Percentiles rank a stretch among this genome's conserved stretches.
Conservation (phyloP, 2,797 vertebrate genomes). For the Leptatherina wallacei region DNA sequence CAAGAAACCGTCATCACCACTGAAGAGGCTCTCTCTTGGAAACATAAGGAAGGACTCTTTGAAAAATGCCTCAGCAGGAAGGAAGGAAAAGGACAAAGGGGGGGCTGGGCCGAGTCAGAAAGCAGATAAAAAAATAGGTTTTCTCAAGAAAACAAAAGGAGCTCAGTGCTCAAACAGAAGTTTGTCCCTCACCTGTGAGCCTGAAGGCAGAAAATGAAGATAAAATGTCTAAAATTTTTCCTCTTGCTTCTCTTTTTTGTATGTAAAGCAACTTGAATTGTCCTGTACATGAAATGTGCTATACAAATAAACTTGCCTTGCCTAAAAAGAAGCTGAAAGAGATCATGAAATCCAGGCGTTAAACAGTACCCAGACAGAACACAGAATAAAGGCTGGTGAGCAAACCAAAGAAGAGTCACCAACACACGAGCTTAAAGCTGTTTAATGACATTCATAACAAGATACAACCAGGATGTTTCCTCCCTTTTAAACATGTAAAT, state of each 20-base stretch:
- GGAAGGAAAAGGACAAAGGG: constrained; percentile 27
- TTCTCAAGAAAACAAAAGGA: constrained; percentile 17
- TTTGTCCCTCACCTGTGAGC: background rate
- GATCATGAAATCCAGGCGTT: background rate
- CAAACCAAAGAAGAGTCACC: background rate
- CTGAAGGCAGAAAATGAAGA: background rate
- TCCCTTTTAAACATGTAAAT: background rate
- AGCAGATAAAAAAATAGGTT: constrained; percentile 40
- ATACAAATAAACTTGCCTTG: no score
- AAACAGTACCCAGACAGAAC: background rate
- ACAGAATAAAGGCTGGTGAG: background rate
- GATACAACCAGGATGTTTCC: background rate
- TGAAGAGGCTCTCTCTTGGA: constrained; percentile 41
- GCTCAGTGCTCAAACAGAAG: background rate
- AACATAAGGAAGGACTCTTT: constrained; percentile 41
- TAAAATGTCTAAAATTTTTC: background rate
- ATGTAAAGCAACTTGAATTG: no score
- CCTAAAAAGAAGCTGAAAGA: constrained; percentile 14
- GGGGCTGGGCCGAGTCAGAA: constrained; percentile 23
- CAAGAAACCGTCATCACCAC: constrained; percentile 30
- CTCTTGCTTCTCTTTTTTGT: no score
- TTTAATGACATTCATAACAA: constrained; percentile 50
- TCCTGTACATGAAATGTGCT: no score
- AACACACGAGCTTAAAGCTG: background rate
- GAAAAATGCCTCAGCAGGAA: constrained; percentile 4